phyloP scores from a whole-genome alignment of 2,888 invertebrate species.

The Ochropacha duplaris region DNA sequence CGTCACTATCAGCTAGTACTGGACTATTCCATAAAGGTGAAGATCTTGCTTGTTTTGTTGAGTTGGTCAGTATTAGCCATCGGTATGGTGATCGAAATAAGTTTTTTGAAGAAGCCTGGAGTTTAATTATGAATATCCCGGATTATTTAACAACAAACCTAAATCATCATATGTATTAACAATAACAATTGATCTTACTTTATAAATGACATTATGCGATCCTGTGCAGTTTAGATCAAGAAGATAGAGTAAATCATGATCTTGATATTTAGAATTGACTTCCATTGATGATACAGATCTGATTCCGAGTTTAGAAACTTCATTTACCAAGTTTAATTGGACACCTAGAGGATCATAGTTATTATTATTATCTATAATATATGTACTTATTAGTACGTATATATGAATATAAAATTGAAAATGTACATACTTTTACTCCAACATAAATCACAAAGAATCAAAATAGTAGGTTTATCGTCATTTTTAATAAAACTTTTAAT shows the following conservation, averaged over 20 bases:
- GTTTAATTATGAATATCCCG: not conserved
- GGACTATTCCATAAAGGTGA: conserved; percentile 32
- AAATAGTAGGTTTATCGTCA: conserved; percentile 50
- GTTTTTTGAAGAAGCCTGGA: conserved; percentile 37
- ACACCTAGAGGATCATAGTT: conserved; percentile 3
- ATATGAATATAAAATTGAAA: conserved; percentile 26
- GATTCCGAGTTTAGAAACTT: conserved; percentile 37
- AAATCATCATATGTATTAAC: not conserved
- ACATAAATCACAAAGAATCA: conserved; percentile 46
- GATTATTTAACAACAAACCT: not conserved
- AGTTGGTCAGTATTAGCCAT: conserved; percentile 49
- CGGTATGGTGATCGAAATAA: conserved; percentile 53
- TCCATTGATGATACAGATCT: conserved; percentile 32
- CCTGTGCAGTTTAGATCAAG: conserved; percentile 53
- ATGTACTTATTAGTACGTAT: conserved; percentile 14
- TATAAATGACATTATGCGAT: conserved; percentile 31
- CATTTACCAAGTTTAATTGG: conserved; percentile 30
- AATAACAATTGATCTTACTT: conserved; percentile 38
- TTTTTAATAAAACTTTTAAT: conserved; percentile 48
- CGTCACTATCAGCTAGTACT: conserved; percentile 49
- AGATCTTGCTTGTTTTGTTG: conserved; percentile 15
- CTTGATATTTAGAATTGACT: conserved; percentile 26
- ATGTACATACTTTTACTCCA: conserved; percentile 53
- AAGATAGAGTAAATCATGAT: conserved; percentile 50
- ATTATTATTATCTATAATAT: conserved; percentile 31